phyloP scores from a whole-genome alignment of 2,888 invertebrate species.

The Heliconius aoede region DNA sequence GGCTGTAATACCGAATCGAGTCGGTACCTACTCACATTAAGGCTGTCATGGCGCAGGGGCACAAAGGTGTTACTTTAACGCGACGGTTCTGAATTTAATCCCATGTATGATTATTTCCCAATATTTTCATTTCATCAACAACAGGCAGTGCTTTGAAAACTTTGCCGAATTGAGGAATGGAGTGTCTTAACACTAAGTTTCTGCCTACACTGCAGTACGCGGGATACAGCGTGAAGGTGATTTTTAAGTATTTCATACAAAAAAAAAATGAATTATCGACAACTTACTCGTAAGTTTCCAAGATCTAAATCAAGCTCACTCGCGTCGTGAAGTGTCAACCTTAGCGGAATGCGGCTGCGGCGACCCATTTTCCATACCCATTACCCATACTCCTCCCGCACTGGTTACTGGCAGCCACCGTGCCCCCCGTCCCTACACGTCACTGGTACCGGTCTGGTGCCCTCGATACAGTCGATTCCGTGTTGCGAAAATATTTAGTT shows the following conservation, averaged over 20 bases:
- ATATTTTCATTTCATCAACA: too few relatives aligned
- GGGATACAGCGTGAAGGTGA: too few relatives aligned
- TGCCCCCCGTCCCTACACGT: conserved; percentile 50
- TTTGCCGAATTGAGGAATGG: too few relatives aligned
- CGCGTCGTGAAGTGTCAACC: conserved; percentile 68
- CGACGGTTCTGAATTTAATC: too few relatives aligned
- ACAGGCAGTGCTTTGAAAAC: too few relatives aligned
- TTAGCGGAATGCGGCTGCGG: conserved; percentile 70
- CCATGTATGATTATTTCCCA: too few relatives aligned
- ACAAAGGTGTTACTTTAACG: too few relatives aligned
- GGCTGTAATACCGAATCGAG: too few relatives aligned
- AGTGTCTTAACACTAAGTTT: too few relatives aligned
- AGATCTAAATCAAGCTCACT: conserved; percentile 40
- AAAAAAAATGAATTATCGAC: neutral
- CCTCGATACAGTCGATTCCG: conserved; percentile 73
- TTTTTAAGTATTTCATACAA: neutral
- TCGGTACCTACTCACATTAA: too few relatives aligned
- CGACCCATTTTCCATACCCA: conserved; percentile 67
- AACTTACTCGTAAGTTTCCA: conserved; percentile 23
- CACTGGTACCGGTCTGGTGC: conserved; percentile 70
- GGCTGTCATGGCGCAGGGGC: too few relatives aligned
- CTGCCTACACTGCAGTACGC: too few relatives aligned
- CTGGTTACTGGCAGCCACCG: conserved; percentile 42
- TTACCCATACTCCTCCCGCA: conserved; percentile 37
- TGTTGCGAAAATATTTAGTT: conserved; percentile 59